Percentiles rank a stretch among this genome's conserved stretches.
These are phyloP conservation scores for Ginglymostoma cirratum DNA, from an alignment of 2,113 vertebrate species.

Conservation along the genomic window DNA sequence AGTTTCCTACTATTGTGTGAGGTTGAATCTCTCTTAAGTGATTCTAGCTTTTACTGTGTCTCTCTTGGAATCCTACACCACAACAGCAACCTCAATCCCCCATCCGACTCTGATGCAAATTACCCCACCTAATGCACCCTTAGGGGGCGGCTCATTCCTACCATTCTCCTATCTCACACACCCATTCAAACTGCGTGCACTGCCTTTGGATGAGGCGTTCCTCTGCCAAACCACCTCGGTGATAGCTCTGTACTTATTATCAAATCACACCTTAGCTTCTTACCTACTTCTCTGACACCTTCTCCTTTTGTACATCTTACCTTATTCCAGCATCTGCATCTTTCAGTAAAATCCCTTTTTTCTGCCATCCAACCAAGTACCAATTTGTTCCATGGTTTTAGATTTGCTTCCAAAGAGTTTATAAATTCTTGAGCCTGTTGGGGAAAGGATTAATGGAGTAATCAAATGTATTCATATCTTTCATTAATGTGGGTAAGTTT, in stretches of 20 bases:
- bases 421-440: neutral
- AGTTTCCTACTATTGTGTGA: neutral
- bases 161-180: no score
- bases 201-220: no score
- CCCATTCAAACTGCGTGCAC: no score
- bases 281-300: no score
- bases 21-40: neutral
- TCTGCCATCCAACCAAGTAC: neutral
- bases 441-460: neutral
- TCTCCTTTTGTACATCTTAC: no score
- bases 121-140: neutral
- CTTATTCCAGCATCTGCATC: no score
- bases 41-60: neutral
- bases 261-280: no score
- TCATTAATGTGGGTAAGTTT: neutral
- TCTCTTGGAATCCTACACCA: neutral
- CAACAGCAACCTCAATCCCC: neutral
- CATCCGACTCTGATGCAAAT: neutral
- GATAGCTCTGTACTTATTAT: no score
- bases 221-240: no score
- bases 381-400: neutral
- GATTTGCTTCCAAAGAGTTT: neutral
- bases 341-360: neutral
- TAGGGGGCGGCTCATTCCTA: no score
- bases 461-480: neutral